Conservation (phyloP, 2,888 invertebrate genomes). For the Acrobasis repandana region DNA sequence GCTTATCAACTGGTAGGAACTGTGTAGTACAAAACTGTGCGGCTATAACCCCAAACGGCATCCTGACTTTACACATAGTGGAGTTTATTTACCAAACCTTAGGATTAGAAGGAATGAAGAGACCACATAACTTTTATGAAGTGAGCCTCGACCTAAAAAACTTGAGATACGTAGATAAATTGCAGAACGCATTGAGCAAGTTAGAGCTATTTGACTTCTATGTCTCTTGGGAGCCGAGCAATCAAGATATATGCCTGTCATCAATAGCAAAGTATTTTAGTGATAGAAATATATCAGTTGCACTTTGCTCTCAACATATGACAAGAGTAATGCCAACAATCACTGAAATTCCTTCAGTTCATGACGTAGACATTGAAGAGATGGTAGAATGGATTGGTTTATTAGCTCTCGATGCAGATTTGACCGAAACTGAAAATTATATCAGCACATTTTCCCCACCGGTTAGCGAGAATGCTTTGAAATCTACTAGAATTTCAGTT, state of each 20-base stretch:
- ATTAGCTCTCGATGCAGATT: constrained; percentile 53
- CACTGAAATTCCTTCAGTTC: constrained; percentile 54
- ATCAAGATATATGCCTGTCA: constrained; percentile 65
- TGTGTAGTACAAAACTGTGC: constrained; percentile 66
- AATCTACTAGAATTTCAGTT: constrained; percentile 58
- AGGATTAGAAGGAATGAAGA: constrained; percentile 66
- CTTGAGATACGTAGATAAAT: constrained; percentile 44
- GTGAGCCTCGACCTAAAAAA: constrained; percentile 57
- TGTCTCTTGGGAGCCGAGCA: constrained; percentile 61
- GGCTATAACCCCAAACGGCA: constrained; percentile 65
- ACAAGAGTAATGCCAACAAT: constrained; percentile 50
- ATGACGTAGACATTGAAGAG: constrained; percentile 59
- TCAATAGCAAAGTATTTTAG: constrained; percentile 71
- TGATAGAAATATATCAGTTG: constrained; percentile 51
- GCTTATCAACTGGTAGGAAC: constrained; percentile 55
- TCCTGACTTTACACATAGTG: constrained; percentile 56
- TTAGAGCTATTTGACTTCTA: constrained; percentile 57
- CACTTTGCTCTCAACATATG: constrained; percentile 43
- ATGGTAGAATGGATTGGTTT: constrained; percentile 74
- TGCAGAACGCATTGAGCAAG: constrained; percentile 40
- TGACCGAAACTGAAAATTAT: constrained; percentile 54
- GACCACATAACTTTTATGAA: constrained; percentile 61
- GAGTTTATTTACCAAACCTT: constrained; percentile 66
- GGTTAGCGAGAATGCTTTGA: constrained; percentile 51
- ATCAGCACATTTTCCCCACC: constrained; percentile 65